Evolutionary conservation across 2,888 invertebrate species (phyloP), one percentile per base, ranked within the genome.

Genomic region (Autographa pulchrina): DNA sequence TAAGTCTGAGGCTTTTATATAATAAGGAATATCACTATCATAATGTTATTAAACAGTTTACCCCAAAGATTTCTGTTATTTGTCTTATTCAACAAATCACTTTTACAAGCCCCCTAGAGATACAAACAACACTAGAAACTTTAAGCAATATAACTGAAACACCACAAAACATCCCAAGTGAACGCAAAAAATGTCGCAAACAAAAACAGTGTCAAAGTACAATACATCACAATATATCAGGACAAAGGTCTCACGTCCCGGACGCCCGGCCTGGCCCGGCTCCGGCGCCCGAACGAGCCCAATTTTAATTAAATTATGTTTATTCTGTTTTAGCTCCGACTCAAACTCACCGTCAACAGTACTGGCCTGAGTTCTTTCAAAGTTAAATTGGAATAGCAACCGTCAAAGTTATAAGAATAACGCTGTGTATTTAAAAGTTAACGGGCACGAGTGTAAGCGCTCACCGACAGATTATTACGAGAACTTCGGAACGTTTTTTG

Each of bases 231-330:
- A 81, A 73, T 81, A 68, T 64, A 72, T 81, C 78, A 77, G 63
- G 58, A 81, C 68, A 81, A 77, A 68, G 68, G 32, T 48, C 63
- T 65, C 62, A 63, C 81, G 61, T 72, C 67, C 41, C 58, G n/a
- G 48, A 25, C 80, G 54, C 61, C 58, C 56, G 52, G 41, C 62
- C 38, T 62, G 65, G 25, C 54, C 18, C 54, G 54, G 54, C 54
- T 13, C 54, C 48, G 48, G 48, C 48, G 4, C 48, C n/a, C 60
- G 63, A 70, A 48, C 65, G 60, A 75, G 77, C 78, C 68, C 60
- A 56, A 61, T 73, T 82, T 76, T 73, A 80, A 80, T 80, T 79
- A 75, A 79, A 80, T 75, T 67, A 79, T 79, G 62, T 80, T 72
- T 72, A 72, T 81, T 74, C 70, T 75, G 61, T 60, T 70, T 61